Evolutionary conservation across 2,797 vertebrate species (phyloP), one percentile per base, ranked within the genome.

Genomic region (Danio kyathit): DNA sequence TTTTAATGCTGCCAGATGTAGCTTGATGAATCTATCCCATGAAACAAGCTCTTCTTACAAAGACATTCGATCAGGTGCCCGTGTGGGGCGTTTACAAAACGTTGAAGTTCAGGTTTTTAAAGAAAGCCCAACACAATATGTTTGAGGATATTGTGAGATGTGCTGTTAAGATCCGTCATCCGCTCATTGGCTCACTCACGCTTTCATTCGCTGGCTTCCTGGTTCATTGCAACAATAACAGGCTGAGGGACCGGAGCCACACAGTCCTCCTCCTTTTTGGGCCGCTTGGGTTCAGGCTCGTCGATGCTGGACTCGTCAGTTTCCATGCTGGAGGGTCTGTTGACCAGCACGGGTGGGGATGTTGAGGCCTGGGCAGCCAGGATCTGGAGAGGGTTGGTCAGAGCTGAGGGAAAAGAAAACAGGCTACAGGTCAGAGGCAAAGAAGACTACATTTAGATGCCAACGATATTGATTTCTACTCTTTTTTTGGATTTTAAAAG

Each of bases 331-430:
- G 92, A 88, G 11, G 92, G 94, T 66, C 94, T 92, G 89, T 92
- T 95, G 88, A 99, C 95, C 80, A 96, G 91, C 72, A 97, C 97
- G 0, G 97, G 97, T 5, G 96, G 94, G 57, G 97, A 99, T 0
- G 96, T 98, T 86, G 97, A 98, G 12, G 98, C 98, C 91, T 99
- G 98, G 69, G 97, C 94, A 1, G 98, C 98, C 52, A 99, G 89
- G 80, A 99, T 97, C 93, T 99, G 97, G 88, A 99, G 91, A 72
- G 98, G 97, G 78, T 95, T 99, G 82, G 92, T 95, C 64, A 99
- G 92, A 86, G 96, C 97, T 99, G 90, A 43, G 6, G 14, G n/a
- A 2, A 59, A 60, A 6, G 74, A 71, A 46, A 0, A 0, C 72
- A 84, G 85, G 79, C 85, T 13, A 52, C 63, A 49, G 14, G 4